These are phyloP conservation scores for Apteryx owenii DNA, from an alignment of 2,113 vertebrate species.

Conservation along the genomic window DNA sequence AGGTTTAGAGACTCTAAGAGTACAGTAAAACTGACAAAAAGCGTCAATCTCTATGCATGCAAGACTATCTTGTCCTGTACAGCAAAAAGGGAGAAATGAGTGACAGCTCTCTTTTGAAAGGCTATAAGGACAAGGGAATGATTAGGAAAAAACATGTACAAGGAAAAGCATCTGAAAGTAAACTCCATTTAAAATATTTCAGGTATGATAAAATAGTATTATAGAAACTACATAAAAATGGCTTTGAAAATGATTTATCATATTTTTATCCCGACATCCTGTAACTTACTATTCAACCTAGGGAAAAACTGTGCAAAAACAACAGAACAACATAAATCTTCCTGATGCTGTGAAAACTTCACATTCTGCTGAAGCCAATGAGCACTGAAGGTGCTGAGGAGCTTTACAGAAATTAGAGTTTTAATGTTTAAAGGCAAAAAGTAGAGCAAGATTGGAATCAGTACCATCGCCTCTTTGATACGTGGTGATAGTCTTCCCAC, in stretches of 20 bases:
- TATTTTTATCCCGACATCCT: neutral
- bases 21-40: neutral
- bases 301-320: neutral
- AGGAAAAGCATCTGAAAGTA: neutral
- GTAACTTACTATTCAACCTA: neutral
- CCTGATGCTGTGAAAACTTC: neutral
- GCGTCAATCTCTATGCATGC: neutral
- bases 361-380: neutral
- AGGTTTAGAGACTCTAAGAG: neutral
- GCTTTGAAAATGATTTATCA: neutral
- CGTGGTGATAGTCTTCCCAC: neutral
- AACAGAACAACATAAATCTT: neutral
- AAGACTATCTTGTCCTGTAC: neutral
- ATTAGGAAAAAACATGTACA: neutral
- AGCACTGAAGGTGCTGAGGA: rapidly evolving
- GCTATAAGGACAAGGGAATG: neutral
- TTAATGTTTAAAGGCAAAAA: neutral
- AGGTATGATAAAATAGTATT: neutral
- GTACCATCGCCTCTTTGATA: neutral
- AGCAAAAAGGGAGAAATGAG: neutral
- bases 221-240: neutral
- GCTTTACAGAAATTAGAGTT: neutral
- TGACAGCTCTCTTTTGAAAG: neutral
- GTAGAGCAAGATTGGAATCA: neutral
- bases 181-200: neutral